These are phyloP conservation scores for Ranitomeya variabilis DNA, from an alignment of 2,113 vertebrate species.

Conservation along the genomic window DNA sequence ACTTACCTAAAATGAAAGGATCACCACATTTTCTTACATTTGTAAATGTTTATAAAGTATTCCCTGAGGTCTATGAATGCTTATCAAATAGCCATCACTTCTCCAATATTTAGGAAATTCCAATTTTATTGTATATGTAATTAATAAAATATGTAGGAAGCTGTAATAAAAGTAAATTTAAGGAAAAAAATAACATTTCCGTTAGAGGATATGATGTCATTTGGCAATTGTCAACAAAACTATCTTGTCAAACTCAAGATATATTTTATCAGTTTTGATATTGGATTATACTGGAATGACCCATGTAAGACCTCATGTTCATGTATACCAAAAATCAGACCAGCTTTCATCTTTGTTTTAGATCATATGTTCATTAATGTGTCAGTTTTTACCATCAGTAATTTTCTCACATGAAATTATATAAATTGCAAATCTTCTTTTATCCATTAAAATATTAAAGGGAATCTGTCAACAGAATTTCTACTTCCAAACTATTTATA, in stretches of 20 bases:
- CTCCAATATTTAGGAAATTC: background rate
- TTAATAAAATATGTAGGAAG: background rate
- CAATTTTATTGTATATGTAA: conserved; percentile 11
- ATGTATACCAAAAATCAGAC: too few species aligned
- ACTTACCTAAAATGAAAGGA: conserved; percentile 36
- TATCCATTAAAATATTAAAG: too few species aligned
- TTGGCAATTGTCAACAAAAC: background rate
- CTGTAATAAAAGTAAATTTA: background rate
- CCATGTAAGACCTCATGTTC: background rate
- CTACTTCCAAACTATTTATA: too few species aligned
- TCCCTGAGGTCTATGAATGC: background rate
- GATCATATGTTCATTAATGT: too few species aligned
- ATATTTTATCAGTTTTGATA: background rate
- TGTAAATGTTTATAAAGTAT: conserved; percentile 27
- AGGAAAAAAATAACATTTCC: background rate
- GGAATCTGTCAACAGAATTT: too few species aligned
- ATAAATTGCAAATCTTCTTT: too few species aligned
- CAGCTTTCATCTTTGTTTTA: too few species aligned
- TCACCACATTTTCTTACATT: background rate
- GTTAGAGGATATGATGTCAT: background rate
- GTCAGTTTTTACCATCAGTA: too few species aligned
- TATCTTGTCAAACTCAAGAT: background rate
- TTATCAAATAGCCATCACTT: conserved; percentile 13
- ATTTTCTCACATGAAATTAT: too few species aligned
- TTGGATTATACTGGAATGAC: background rate